Conservation (phyloP, 2,888 invertebrate genomes). For the Zygothrica quintamaculata region DNA sequence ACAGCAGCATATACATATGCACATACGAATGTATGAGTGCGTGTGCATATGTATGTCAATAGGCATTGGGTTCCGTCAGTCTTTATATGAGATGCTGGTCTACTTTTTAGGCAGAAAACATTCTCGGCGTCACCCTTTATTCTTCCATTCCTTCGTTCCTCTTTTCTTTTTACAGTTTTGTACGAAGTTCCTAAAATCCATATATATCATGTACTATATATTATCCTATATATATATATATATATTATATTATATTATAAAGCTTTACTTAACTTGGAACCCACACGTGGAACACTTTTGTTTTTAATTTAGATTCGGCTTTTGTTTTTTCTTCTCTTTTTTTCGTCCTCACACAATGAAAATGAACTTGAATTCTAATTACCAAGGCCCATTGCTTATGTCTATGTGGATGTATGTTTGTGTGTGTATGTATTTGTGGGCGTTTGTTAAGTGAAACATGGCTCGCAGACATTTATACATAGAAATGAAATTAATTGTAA, state of each 20-base stretch:
- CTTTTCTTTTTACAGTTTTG: too few species aligned
- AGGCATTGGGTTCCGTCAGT: constrained; percentile 50
- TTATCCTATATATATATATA: too few species aligned
- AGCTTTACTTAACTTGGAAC: constrained; percentile 6
- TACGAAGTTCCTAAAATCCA: too few species aligned
- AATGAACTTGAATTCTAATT: constrained; percentile 78
- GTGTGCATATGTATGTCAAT: constrained; percentile 66
- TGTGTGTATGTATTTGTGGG: too few species aligned
- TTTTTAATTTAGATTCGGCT: constrained; percentile 43
- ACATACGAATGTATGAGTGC: background rate
- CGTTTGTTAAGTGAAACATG: background rate
- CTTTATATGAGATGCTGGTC: constrained; percentile 54
- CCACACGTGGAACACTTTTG: constrained; percentile 40
- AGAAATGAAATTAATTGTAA: constrained; percentile 65
- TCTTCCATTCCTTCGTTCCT: constrained; percentile 8
- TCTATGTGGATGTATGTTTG: constrained; percentile 2
- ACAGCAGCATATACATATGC: constrained; percentile 7
- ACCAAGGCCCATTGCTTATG: constrained; percentile 59
- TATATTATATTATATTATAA: too few species aligned
- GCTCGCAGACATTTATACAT: constrained; percentile 7
- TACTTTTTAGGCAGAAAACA: constrained; percentile 58
- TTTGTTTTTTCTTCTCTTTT: too few species aligned
- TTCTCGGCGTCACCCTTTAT: background rate
- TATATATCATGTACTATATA: too few species aligned
- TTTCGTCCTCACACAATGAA: constrained; percentile 31